A percentile compares a stretch with the other conserved stretches of the same genome.
Evolutionary conservation across 1,140 invertebrate genomes (phyloP).

Genomic region (Drosophila miranda): DNA sequence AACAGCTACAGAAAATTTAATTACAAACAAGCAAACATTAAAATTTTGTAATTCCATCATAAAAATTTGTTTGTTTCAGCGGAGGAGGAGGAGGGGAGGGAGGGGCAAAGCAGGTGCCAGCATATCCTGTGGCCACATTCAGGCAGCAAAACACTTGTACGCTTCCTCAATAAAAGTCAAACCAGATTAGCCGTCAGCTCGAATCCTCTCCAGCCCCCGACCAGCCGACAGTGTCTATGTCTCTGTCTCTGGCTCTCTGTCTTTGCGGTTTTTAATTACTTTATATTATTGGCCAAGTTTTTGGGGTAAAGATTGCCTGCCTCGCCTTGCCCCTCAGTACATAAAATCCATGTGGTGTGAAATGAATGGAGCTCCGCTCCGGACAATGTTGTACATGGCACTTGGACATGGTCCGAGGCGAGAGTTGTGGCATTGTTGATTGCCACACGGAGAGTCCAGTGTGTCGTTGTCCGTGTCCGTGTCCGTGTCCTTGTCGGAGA

Average conservation of each 20-base stretch:
- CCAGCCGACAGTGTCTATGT: background rate
- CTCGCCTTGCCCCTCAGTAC: constrained; percentile 43
- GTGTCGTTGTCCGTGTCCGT: constrained; percentile 10
- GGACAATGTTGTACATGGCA: constrained; percentile 69
- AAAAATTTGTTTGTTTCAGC: constrained; percentile 59
- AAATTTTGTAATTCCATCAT: constrained; percentile 80
- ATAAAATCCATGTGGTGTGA: constrained; percentile 78
- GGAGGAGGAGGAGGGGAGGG: constrained; percentile 13
- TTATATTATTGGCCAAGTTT: constrained; percentile 79
- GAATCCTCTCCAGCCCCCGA: constrained; percentile 4
- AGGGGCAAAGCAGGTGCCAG: constrained; percentile 39
- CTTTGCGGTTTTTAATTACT: constrained; percentile 78
- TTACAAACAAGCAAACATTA: constrained; percentile 78
- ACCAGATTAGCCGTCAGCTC: constrained; percentile 60
- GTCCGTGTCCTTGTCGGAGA: constrained; percentile 16
- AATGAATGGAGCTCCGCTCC: constrained; percentile 47
- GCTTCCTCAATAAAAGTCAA: constrained; percentile 70
- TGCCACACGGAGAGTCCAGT: constrained; percentile 11
- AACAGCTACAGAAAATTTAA: constrained; percentile 67
- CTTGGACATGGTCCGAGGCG: constrained; percentile 59
- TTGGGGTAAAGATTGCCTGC: constrained; percentile 56
- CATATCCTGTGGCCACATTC: constrained; percentile 56
- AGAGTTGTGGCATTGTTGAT: constrained; percentile 44
- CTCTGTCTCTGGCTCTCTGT: background rate
- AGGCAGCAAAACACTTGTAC: constrained; percentile 27